phyloP scores from a whole-genome alignment of 2,113 vertebrate species.

The Pelecanoides urinatrix region DNA sequence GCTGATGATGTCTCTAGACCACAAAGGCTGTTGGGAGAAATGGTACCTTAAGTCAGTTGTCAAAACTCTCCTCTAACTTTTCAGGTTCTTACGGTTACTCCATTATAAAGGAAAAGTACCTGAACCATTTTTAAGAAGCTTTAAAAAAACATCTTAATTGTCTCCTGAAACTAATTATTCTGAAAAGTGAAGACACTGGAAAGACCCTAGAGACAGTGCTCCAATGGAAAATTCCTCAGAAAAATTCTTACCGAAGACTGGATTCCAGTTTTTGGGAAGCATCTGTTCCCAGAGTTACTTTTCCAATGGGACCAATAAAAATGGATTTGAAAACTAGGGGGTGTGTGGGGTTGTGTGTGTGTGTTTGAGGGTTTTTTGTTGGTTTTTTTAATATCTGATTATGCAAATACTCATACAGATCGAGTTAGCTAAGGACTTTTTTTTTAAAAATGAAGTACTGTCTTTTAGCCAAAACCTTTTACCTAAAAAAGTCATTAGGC shows the following conservation, averaged over 20 bases:
- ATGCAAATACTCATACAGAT: not conserved
- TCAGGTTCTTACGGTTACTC: not conserved
- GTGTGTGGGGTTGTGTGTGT: too few species aligned
- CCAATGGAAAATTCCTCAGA: not conserved
- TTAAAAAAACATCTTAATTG: not conserved
- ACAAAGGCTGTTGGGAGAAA: not conserved
- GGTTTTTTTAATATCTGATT: not conserved
- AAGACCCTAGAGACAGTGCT: not conserved
- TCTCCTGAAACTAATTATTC: not conserved
- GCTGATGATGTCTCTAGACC: not conserved
- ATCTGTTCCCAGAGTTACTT: not conserved
- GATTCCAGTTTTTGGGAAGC: not conserved
- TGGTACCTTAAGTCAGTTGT: not conserved
- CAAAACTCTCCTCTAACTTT: not conserved
- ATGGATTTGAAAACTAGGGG: not conserved
- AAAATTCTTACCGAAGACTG: not conserved
- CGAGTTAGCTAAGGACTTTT: accelerated
- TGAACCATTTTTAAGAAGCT: not conserved
- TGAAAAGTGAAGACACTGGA: not conserved
- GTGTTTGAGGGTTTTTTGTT: not conserved
- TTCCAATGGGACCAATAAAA: not conserved
- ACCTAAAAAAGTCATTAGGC: not conserved
- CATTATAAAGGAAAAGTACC: not conserved
- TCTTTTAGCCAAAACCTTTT: not conserved
- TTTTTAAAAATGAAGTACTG: not conserved